Percentiles rank a stretch among this genome's conserved stretches.
Evolutionary conservation across 2,113 vertebrate genomes (phyloP).

Genomic region (Hippopotamus amphibius): DNA sequence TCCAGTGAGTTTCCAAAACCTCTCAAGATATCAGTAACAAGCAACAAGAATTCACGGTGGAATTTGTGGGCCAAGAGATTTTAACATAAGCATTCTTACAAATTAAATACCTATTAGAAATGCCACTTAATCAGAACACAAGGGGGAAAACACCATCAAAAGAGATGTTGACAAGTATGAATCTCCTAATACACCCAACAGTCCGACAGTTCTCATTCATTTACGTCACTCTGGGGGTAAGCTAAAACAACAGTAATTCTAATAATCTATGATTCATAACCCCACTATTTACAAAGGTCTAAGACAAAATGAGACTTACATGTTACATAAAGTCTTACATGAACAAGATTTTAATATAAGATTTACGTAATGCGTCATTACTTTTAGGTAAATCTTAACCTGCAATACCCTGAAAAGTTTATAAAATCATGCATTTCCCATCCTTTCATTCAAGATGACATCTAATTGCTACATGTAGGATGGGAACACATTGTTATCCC

Average conservation of each 20-base stretch:
- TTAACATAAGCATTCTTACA: constrained; percentile 30
- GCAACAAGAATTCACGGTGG: constrained; percentile 16
- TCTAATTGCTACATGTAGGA: not conserved
- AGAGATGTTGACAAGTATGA: not conserved
- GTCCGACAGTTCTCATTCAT: not conserved
- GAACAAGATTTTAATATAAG: too few relatives aligned
- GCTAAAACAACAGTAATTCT: not conserved
- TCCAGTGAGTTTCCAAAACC: not conserved
- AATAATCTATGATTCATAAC: not conserved
- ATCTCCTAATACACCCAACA: not conserved
- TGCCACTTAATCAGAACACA: not conserved
- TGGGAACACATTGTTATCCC: not conserved
- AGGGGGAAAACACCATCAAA: not conserved
- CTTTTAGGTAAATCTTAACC: constrained; percentile 14
- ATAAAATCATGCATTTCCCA: not conserved
- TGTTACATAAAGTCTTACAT: too few relatives aligned
- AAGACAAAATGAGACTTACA: not conserved
- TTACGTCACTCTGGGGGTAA: not conserved
- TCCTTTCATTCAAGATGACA: constrained; percentile 1
- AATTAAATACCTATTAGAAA: constrained; percentile 5
- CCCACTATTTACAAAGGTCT: not conserved
- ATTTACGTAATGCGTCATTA: not conserved
- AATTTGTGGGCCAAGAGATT: not conserved
- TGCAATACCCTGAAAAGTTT: not conserved
- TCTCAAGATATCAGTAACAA: not conserved